Conservation (phyloP, 2,888 invertebrate genomes). For the Nipponacmea schrenckii region DNA sequence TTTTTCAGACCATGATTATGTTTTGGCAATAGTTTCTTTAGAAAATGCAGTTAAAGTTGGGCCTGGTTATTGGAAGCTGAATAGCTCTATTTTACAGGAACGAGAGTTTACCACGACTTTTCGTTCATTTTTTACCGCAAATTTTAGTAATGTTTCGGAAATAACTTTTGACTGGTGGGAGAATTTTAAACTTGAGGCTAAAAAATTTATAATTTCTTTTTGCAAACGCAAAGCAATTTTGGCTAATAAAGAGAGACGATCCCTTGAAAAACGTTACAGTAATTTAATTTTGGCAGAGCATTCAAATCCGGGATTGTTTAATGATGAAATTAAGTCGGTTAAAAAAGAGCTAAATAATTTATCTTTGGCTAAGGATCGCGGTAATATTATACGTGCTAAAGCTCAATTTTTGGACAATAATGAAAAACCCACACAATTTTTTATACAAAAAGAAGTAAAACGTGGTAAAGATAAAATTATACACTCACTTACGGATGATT, state of each 20-base stretch:
- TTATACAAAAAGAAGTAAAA: not conserved
- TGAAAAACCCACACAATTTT: too few relatives aligned
- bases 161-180: not conserved
- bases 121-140: not conserved
- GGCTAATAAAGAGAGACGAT: not conserved
- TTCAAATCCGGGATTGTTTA: not conserved
- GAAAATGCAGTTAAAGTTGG: not conserved
- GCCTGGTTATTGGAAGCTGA: not conserved
- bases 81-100: not conserved
- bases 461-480: not conserved
- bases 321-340: not conserved
- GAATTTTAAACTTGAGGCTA: not conserved
- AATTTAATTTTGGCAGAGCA: not conserved
- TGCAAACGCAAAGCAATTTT: not conserved
- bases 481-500: not conserved
- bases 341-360: not conserved
- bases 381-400: constrained; percentile 2
- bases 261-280: not conserved
- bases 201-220: not conserved
- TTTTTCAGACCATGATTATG: not conserved
- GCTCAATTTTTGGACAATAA: constrained; percentile 2
- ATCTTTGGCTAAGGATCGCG: not conserved
- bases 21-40: not conserved
- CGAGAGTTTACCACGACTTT: not conserved
- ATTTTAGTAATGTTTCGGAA: not conserved